phyloP scores from a whole-genome alignment of 2,888 invertebrate species.

The Hedya salicella region DNA sequence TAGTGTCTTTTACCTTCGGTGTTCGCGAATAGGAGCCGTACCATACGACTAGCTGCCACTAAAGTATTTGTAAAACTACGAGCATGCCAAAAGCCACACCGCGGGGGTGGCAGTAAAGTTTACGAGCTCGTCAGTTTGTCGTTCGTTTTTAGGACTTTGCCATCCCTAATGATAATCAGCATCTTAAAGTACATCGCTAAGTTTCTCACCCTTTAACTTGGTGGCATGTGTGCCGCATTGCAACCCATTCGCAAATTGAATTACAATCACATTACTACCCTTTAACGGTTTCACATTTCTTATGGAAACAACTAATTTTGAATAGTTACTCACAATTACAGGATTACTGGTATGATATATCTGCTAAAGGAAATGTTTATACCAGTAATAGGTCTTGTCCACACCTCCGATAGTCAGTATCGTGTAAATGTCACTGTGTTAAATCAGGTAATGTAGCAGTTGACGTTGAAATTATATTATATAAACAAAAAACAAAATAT shows the following conservation, averaged over 20 bases:
- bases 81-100: constrained; percentile 12
- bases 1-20: not conserved
- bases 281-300: too few relatives aligned
- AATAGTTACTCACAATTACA: too few relatives aligned
- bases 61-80: constrained; percentile 17
- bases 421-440: too few relatives aligned
- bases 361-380: too few relatives aligned
- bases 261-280: not conserved
- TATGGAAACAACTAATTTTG: too few relatives aligned
- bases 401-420: too few relatives aligned
- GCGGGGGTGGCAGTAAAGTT: constrained; percentile 33
- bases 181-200: not conserved
- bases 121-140: constrained; percentile 25
- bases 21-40: constrained; percentile 5
- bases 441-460: too few relatives aligned
- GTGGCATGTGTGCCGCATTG: not conserved
- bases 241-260: constrained; percentile 2
- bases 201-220: constrained; percentile 6
- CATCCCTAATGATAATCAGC: constrained; percentile 26
- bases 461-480: not conserved
- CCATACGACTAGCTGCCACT: constrained; percentile 40
- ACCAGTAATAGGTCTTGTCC: too few relatives aligned
- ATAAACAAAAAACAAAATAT: not conserved
- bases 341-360: too few relatives aligned
- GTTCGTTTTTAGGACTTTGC: constrained; percentile 23